Percentiles rank a stretch among this genome's conserved stretches.
Evolutionary conservation across 2,888 invertebrate species (phyloP).

Genomic region (Ennomos fuscantarius): DNA sequence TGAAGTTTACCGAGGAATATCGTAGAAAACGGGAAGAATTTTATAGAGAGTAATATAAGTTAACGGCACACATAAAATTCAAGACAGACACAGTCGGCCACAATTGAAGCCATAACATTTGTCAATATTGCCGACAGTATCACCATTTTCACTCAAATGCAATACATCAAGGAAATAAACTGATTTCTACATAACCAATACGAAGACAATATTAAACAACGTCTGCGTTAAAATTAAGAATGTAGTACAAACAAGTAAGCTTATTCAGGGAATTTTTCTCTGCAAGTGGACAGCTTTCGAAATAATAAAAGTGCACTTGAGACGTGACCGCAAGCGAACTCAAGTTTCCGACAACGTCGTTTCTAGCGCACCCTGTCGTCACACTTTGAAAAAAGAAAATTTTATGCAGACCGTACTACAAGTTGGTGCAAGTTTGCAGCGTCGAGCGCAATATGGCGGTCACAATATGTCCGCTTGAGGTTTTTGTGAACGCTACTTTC

Average conservation of each 20-base stretch:
- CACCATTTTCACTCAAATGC: slow-evolving; percentile 31
- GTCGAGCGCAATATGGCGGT: slow-evolving; percentile 64
- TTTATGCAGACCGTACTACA: slow-evolving; percentile 68
- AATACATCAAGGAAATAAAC: slow-evolving; percentile 15
- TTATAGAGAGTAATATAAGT: slow-evolving; percentile 73
- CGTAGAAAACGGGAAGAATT: slow-evolving; percentile 63
- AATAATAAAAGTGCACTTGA: slow-evolving; percentile 61
- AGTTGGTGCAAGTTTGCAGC: slow-evolving; percentile 76
- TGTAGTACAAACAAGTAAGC: slow-evolving; percentile 7
- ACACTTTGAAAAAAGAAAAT: slow-evolving; percentile 60
- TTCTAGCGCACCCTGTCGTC: slow-evolving; percentile 38
- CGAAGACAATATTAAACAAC: not conserved
- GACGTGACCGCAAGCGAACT: slow-evolving; percentile 49
- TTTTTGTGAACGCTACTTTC: slow-evolving; percentile 79
- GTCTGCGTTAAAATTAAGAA: slow-evolving; percentile 6
- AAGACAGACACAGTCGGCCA: slow-evolving; percentile 50
- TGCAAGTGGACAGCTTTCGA: slow-evolving; percentile 40
- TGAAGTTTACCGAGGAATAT: slow-evolving; percentile 51
- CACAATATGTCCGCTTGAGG: slow-evolving; percentile 76
- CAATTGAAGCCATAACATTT: slow-evolving; percentile 42
- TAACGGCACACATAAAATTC: slow-evolving; percentile 70
- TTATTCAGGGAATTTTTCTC: slow-evolving; percentile 14
- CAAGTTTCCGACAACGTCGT: slow-evolving; percentile 52
- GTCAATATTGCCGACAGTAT: slow-evolving; percentile 39
- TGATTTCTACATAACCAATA: slow-evolving; percentile 7